A percentile compares a stretch with the other conserved stretches of the same genome.
Evolutionary conservation across 2,888 invertebrate species (phyloP).

Genomic region (Theretra japonica): DNA sequence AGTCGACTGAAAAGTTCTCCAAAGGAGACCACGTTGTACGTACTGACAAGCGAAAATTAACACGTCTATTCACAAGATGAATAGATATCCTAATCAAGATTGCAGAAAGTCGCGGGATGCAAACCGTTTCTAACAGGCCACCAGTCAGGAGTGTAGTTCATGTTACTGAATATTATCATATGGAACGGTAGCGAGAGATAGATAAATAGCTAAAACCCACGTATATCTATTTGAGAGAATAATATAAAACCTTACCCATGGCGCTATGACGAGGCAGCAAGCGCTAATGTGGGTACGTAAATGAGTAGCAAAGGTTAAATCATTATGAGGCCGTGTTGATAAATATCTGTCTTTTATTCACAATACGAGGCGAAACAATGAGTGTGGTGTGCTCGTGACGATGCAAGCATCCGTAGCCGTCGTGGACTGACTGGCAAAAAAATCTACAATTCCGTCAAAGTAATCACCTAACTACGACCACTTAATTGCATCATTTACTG

Average conservation of each 20-base stretch:
- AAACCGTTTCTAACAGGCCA: no score
- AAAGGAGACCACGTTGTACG: no score
- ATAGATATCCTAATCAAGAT: no score
- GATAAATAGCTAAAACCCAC: no score
- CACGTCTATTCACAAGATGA: no score
- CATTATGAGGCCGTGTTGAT: conserved; percentile 49
- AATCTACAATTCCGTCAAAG: conserved; percentile 7
- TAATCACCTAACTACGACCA: not conserved
- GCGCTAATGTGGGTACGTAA: not conserved
- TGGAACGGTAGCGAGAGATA: no score
- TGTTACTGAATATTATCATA: no score
- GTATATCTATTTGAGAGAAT: not conserved
- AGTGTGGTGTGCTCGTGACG: conserved; percentile 35
- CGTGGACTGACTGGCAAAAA: conserved; percentile 12
- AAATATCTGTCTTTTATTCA: conserved; percentile 53
- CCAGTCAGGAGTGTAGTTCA: no score
- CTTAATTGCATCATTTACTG: not conserved
- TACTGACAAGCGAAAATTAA: no score
- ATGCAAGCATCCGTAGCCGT: conserved; percentile 51
- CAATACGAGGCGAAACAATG: conserved; percentile 54
- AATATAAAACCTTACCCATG: not conserved
- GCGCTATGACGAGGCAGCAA: not conserved
- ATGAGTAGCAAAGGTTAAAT: conserved; percentile 36
- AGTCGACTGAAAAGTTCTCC: no score
- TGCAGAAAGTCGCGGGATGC: no score